Conservation (phyloP, 2,888 invertebrate species). For the Tholera decimalis region DNA sequence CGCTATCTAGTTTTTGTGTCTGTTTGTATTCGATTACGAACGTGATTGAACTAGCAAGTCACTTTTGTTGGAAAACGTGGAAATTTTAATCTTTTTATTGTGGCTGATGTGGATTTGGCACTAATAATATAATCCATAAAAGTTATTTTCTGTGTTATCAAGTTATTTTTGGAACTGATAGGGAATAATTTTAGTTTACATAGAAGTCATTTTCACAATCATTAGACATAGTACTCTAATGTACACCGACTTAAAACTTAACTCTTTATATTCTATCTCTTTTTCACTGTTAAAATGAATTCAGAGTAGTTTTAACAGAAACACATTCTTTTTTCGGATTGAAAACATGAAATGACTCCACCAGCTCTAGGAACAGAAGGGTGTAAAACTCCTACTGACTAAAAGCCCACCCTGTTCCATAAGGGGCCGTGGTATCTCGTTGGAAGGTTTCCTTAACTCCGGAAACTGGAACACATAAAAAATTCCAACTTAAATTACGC, state of each 20-base stretch:
- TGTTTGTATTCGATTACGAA: slow-evolving; percentile 46
- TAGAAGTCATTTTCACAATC: slow-evolving; percentile 51
- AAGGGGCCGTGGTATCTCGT: no score
- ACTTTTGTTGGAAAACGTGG: slow-evolving; percentile 35
- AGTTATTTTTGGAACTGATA: slow-evolving; percentile 1
- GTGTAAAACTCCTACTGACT: no score
- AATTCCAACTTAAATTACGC: no score
- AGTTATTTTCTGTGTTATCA: background rate
- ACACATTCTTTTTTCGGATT: no score
- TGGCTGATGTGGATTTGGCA: slow-evolving; percentile 12
- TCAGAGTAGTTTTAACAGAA: no score
- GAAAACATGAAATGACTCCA: no score
- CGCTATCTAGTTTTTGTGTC: slow-evolving; percentile 59
- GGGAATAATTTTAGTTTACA: slow-evolving; percentile 23
- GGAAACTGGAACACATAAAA: no score
- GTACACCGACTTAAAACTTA: background rate
- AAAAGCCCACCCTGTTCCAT: no score
- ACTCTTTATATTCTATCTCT: background rate
- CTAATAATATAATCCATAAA: slow-evolving; percentile 11
- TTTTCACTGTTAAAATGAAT: background rate
- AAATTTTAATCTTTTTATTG: background rate
- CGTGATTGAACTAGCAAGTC: slow-evolving; percentile 46
- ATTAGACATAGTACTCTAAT: slow-evolving; percentile 16
- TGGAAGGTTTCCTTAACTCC: no score
- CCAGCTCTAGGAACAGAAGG: no score